Evolutionary conservation across 2,797 vertebrate genomes (phyloP).

Genomic region (Crenichthys baileyi): DNA sequence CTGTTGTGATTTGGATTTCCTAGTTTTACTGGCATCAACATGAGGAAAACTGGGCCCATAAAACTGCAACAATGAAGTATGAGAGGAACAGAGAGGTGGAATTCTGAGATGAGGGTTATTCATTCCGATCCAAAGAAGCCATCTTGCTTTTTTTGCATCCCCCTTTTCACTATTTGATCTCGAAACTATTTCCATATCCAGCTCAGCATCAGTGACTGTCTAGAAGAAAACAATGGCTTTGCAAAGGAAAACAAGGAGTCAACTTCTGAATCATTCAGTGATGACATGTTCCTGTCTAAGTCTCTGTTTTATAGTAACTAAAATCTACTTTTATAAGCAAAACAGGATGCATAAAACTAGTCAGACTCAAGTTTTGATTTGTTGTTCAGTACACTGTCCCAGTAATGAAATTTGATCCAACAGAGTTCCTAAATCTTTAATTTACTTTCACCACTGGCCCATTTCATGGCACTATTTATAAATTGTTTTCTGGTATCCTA

Average conservation of each 20-base stretch:
- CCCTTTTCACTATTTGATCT: conserved; percentile 9
- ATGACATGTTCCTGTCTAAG: neutral
- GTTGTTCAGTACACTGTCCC: no score
- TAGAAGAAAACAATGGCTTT: conserved; percentile 44
- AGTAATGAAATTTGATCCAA: neutral
- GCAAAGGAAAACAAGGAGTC: conserved; percentile 2
- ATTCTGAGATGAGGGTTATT: neutral
- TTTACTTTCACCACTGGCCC: neutral
- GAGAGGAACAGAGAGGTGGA: neutral
- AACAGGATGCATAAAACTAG: neutral
- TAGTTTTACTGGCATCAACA: conserved; percentile 19
- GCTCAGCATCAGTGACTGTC: neutral
- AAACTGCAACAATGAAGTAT: conserved; percentile 9
- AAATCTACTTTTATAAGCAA: neutral
- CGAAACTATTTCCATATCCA: conserved; percentile 28
- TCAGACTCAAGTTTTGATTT: neutral
- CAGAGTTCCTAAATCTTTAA: neutral
- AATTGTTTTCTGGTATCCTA: no score
- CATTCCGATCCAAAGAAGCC: conserved; percentile 18
- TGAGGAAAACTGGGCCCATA: neutral
- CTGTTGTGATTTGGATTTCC: conserved; percentile 6
- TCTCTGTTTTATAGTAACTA: neutral
- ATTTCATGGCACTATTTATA: no score
- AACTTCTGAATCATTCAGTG: neutral
- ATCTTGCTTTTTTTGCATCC: conserved; percentile 3